Evolutionary conservation across 2,888 invertebrate genomes (phyloP), one percentile per base, ranked within the genome.

Genomic region (Sclerodermus sp.): DNA sequence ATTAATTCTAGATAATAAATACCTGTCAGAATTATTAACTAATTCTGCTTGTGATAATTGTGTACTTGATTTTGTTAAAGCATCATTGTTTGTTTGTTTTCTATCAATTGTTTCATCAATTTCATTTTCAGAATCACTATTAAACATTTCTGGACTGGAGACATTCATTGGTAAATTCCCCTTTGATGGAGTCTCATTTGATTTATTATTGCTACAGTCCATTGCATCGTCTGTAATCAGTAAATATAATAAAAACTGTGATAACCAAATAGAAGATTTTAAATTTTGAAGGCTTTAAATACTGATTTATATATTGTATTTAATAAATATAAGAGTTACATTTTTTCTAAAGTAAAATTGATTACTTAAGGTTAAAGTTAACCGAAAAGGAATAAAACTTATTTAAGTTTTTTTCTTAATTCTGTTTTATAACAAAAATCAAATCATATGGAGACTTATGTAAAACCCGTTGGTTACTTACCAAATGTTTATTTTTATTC

Each of bases 1-100:
- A 73, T 87, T 82, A 42, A 85, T 75, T 55, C 76, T 75, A 39
- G 67, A 76, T 16, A 82, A 58, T 49, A 81, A 60, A 55, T 69
- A 72, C 15, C 68, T 62, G 62, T 83, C 83, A 1, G 73, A 73
- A 47, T 57, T 68, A 1, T 47, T 43, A 23, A 77, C 49, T 6
- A 71, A 53, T 43, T 77, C 75, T 5, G 63, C 64, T 13, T 61
- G 64, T 2, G 69, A 60, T 2, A 60, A 55, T 36, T 67, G 65
- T 1, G 46, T 62, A 42, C 58, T 68, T 31, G 51, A 49, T 32
- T 15, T 15, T 41, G 14, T 31, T 10, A 23, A 32, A 31, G 15
- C 15, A 41, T 16, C 3, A 17, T 47, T 39, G 13, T 48, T n/a
- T 18, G 14, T 12, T 48, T 54, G n/a, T 31, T 14, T 14, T 31